Conservation (phyloP, 2,797 vertebrate species). For the Manis crassicaudata region DNA sequence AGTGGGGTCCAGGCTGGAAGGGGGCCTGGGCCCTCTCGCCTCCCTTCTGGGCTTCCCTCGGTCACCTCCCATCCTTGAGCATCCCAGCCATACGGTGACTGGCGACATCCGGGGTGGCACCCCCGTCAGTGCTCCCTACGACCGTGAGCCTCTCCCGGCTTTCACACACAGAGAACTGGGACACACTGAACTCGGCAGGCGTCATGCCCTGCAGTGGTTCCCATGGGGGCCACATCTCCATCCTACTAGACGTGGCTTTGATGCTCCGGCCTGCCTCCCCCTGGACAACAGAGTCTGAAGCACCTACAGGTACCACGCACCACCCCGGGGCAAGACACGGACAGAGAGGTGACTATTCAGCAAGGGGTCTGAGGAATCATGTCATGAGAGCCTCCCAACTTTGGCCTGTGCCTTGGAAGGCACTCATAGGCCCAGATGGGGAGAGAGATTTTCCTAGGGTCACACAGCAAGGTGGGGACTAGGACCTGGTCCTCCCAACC, state of each 20-base stretch:
- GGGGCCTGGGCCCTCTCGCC: rapidly evolving
- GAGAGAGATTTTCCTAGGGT: neutral
- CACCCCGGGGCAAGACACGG: rapidly evolving
- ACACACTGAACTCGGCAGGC: rapidly evolving
- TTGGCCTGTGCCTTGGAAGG: neutral
- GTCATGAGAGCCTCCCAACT: rapidly evolving
- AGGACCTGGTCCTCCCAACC: neutral
- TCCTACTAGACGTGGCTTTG: neutral
- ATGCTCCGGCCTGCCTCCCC: neutral
- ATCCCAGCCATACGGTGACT: rapidly evolving
- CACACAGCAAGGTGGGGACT: neutral
- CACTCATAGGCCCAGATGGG: neutral
- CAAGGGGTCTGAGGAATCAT: too few relatives aligned
- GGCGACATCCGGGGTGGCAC: rapidly evolving
- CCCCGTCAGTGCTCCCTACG: rapidly evolving
- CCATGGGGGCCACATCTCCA: rapidly evolving
- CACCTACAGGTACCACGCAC: rapidly evolving
- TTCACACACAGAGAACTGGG: rapidly evolving
- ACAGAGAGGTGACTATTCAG: rapidly evolving
- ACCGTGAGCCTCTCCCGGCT: neutral
- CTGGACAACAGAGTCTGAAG: rapidly evolving
- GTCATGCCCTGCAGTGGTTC: rapidly evolving
- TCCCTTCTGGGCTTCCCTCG: neutral
- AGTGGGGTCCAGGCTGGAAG: rapidly evolving
- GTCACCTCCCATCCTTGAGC: neutral